phyloP scores from a whole-genome alignment of 1,140 invertebrate species.

The Bathynomus jamesi region DNA sequence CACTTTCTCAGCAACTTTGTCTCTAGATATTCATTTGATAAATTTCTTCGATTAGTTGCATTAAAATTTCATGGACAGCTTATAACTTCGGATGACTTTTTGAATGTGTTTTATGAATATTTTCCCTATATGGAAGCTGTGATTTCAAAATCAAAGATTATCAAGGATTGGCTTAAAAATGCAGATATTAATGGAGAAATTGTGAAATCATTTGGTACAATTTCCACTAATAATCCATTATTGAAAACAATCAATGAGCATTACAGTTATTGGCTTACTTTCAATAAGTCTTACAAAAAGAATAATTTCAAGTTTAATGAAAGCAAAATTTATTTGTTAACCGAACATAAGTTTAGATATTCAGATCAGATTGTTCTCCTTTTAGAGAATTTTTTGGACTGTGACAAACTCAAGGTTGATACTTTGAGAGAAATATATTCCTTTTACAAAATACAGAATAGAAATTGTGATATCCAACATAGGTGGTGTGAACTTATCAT shows the following conservation, averaged over 20 bases:
- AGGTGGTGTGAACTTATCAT: slow-evolving; percentile 46
- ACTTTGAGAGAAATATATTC: slow-evolving; percentile 21
- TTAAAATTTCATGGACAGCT: slow-evolving; percentile 36
- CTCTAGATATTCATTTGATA: slow-evolving; percentile 40
- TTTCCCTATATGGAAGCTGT: slow-evolving; percentile 33
- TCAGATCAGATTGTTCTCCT: slow-evolving; percentile 36
- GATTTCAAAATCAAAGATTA: slow-evolving; percentile 16
- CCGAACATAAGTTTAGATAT: slow-evolving; percentile 12
- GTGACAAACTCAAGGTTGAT: neutral
- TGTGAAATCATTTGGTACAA: slow-evolving; percentile 14
- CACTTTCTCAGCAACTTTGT: slow-evolving; percentile 40
- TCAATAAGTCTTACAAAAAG: slow-evolving; percentile 1
- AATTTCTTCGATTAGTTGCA: slow-evolving; percentile 41
- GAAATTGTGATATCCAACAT: slow-evolving; percentile 43
- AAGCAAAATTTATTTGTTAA: slow-evolving; percentile 10
- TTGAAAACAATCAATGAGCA: slow-evolving; percentile 17
- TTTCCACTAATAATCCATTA: slow-evolving; percentile 9
- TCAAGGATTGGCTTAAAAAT: slow-evolving; percentile 31
- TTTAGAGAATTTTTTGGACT: slow-evolving; percentile 33
- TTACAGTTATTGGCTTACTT: slow-evolving; percentile 21
- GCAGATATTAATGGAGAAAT: slow-evolving; percentile 24
- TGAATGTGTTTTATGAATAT: slow-evolving; percentile 34
- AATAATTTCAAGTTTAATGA: slow-evolving; percentile 2
- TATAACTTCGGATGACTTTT: slow-evolving; percentile 41
- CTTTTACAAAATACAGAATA: slow-evolving; percentile 23